Conservation (phyloP, 2,113 vertebrate species). For the Natator depressus region DNA sequence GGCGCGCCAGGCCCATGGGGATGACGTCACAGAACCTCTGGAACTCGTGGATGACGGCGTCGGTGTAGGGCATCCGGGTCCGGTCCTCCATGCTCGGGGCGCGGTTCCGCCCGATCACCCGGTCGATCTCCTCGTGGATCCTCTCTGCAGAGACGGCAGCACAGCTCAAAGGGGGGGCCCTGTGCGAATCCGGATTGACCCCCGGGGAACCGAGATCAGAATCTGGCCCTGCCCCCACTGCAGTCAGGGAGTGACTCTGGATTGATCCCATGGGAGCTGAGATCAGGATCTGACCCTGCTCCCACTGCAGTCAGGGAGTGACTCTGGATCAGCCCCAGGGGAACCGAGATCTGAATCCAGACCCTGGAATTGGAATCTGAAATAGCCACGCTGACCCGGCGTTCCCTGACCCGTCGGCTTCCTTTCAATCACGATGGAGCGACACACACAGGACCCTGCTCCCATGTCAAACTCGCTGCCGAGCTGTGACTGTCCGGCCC, state of each 20-base stretch:
- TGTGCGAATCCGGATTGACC: background rate
- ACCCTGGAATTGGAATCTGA: no score
- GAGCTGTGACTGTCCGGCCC: background rate
- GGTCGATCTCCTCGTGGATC: constrained; percentile 69
- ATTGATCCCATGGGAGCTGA: no score
- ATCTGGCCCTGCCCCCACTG: background rate
- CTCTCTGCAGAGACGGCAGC: constrained; percentile 28
- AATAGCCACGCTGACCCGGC: background rate
- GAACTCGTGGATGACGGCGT: constrained; percentile 74
- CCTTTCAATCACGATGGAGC: background rate
- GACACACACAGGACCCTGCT: background rate
- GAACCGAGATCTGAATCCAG: no score
- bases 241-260: no score
- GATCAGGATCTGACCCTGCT: background rate
- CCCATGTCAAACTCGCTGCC: background rate
- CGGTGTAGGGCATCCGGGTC: constrained; percentile 70
- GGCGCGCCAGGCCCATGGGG: constrained; percentile 63
- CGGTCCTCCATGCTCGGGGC: constrained; percentile 55
- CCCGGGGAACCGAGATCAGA: background rate
- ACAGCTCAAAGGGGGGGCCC: background rate
- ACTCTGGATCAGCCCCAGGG: no score
- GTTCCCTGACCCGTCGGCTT: background rate
- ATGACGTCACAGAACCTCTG: constrained; percentile 55
- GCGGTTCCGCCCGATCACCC: constrained; percentile 55
- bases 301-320: no score